Base-by-base conservation (phyloP, 2,888 invertebrate genomes). In the Drosophila testacea region DNA sequence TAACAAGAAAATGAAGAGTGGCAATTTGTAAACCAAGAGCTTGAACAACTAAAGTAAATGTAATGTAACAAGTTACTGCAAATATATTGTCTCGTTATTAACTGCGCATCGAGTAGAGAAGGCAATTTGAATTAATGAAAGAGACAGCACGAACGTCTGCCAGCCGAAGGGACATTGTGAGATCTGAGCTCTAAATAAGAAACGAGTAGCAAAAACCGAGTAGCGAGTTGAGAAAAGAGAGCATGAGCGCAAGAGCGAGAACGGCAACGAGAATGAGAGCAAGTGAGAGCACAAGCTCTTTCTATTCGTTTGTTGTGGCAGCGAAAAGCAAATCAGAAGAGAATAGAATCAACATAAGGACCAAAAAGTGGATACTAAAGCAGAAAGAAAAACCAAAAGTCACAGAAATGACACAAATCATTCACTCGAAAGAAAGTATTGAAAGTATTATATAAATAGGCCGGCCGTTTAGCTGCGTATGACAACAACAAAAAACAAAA, bases 381-480 rank as follows among this genome's bases (percentile, higher is more conserved):
- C 6, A 28, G 13, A 46, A 11, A 6, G 27, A 46, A 10, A 13
- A 44, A 36, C 6, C 36, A 55, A 55, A 22, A 9, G 36, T 30
- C 42, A 34, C 38, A 16, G 9, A 52, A 54, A 32, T 6, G 50
- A 44, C 30, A 36, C 42, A 65, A 60, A 59, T 55, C 57, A 62
- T 28, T 61, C 60, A 73, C 55, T 46, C 34, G 32, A 30, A n/a
- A 13, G 32, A 60, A 61, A 47, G 30, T 46, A 62, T 46, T 46
- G 11, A 46, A 22, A 22, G 22, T 22, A 22, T 13, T 74, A 74
- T 36, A 13, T 39, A 50, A 39, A 62, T 73, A 50, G 63, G 68
- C 60, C 57, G 67, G 79, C 70, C 67, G 47, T 67, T 56, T 72
- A 57, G 69, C 59, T 70, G 77, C 64, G 57, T 73, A 73, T 75